Evolutionary conservation across 23 tunicate species (phyloP), one percentile per base, ranked within the genome.

Genomic region (Ciona savignyi): DNA sequence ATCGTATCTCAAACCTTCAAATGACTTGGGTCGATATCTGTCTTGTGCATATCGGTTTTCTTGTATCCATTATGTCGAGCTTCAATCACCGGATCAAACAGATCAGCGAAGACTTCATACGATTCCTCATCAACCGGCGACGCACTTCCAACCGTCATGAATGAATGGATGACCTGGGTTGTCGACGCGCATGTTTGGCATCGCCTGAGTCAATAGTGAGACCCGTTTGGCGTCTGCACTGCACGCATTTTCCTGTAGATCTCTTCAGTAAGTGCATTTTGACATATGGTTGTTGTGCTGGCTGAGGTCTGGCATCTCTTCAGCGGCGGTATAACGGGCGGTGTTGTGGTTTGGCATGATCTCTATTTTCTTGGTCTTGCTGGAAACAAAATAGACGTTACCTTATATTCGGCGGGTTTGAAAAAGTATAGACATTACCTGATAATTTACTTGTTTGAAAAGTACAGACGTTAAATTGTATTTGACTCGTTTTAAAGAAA

Each of bases 81-180:
- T 29, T 87, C 79, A 30, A 93, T 93, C 42, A 93, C 93, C 0
- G 91, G 93, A 33, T 92, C 93, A 27, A 92, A 92, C 34, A 92
- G 82, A 34, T 85, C 93, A 28, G 93, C 98, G 73, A 92, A 92
- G 3, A 77, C 85, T 0, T 85, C 84, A 73, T 92, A 92, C 27
- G 82, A 34, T 72, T 92, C 98, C 35, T 92, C 98, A 48, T 92
- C 98, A n/a, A 9, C 98, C 98, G 3, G 98, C 98, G 1, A 92
- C 98, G 73, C 98, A 92, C 98, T 85, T 30, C 98, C 98, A 20
- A 92, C 98, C 1, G 98, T 92, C 98, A 85, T 92, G 82, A 78
- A 92, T 92, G 84, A 80, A 92, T 24, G 98, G 98, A 73, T 92
- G 98, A 30, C 98, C 97, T 70, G 56, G 9, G 35, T 90, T 90